Base-by-base conservation (phyloP, 92 coral and sea anemone species). In the Actinernus sp. region DNA sequence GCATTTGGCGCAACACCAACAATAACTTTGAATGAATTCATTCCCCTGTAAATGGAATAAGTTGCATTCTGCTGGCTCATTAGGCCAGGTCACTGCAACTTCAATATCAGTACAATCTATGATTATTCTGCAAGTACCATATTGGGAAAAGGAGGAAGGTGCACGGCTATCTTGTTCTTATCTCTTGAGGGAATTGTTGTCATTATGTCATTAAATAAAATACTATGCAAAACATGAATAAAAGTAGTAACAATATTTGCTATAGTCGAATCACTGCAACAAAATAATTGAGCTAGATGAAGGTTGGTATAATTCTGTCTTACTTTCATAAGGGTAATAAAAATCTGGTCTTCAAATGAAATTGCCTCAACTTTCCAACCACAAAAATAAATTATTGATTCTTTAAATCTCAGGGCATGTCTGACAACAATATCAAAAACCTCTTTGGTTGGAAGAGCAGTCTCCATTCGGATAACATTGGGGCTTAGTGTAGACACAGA, bases 111-210 rank as follows among this genome's bases (percentile, higher is more conserved):
- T n/a, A n/a, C n/a, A n/a, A n/a, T n/a, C n/a, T n/a, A n/a, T n/a
- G n/a, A n/a, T n/a, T n/a, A 76, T 55, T 41, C 85, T 46, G 32
- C 85, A 84, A 50, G 65, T 79, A 26, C 67, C 26, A 33, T 38
- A 49, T 36, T 71, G 57, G 3, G 82, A 61, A 45, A 85, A 85
- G 37, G 87, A 79, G 29, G 79, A 63, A 26, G 89, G 89, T 27
- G 88, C 45, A 25, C 85, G 71, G n/a, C n/a, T 23, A 36, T 12
- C 49, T 65, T 65, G 62, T 66, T 79, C 29, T 73, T 85, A 17
- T 65, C 71, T 46, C 64, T 39, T 11, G 78, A 64, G n/a, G 87
- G 87, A 23, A 79, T 63, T 11, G 49, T 31, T 49, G 38, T 68
- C 92, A 73, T 85, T 3, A 78, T 8, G 31, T 78, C 78, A 25